Evolutionary conservation across 1,140 invertebrate species (phyloP).

Genomic region (Nixonia krombeini): DNA sequence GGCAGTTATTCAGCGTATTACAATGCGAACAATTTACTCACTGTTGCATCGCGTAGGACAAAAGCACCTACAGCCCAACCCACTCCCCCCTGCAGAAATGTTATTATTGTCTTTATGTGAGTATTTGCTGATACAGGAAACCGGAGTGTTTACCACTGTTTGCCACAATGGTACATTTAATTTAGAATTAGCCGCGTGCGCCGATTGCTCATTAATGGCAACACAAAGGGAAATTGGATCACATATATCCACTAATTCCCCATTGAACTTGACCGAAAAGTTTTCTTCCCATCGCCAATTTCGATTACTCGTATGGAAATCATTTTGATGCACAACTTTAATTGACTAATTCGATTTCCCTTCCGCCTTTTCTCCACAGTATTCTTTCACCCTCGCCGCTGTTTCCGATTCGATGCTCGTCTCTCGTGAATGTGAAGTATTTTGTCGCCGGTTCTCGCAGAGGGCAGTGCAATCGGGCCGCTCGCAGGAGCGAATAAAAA

Average conservation of each 20-base stretch:
- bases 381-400: too few species aligned
- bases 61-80: conserved; percentile 4
- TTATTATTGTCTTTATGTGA: conserved; percentile 43
- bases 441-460: too few species aligned
- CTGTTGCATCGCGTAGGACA: conserved; percentile 1
- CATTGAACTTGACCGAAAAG: conserved; percentile 16
- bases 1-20: not conserved
- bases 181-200: conserved; percentile 46
- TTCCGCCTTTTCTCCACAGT: too few species aligned
- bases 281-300: conserved; percentile 16
- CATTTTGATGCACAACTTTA: not conserved
- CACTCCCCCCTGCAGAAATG: conserved; percentile 17
- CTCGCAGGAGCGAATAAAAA: too few species aligned
- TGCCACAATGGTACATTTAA: conserved; percentile 25
- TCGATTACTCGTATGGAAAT: conserved; percentile 9
- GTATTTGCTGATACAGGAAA: conserved; percentile 18
- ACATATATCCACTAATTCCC: conserved; percentile 21
- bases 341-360: not conserved
- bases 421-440: too few species aligned
- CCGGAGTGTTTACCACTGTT: conserved; percentile 6
- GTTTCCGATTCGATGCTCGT: too few species aligned
- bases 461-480: too few species aligned
- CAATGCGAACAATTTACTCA: not conserved
- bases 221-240: conserved; percentile 42
- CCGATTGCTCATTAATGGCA: conserved; percentile 39